A percentile compares a stretch with the other conserved stretches of the same genome.
phyloP scores from a whole-genome alignment of 1,140 invertebrate species.

The Drosophila obscura region DNA sequence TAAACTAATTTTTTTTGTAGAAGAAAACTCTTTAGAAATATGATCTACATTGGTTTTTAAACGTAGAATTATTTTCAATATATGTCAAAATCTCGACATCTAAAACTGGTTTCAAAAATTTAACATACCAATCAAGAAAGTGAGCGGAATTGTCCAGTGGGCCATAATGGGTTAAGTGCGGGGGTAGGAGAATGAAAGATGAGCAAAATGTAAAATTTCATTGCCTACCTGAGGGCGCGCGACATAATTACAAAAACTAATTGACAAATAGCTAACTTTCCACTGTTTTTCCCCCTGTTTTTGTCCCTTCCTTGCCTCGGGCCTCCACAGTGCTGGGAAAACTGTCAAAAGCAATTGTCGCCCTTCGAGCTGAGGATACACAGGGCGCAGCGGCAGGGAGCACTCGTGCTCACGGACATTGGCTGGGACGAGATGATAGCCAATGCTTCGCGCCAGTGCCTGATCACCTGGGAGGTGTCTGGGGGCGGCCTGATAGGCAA shows the following conservation, averaged over 20 bases:
- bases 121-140: background rate
- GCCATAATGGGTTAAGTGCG: conserved; percentile 32
- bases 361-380: conserved; percentile 64
- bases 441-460: conserved; percentile 87
- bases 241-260: conserved; percentile 48
- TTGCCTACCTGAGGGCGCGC: conserved; percentile 41
- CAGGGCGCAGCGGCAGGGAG: conserved; percentile 74
- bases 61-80: too few species aligned
- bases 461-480: conserved; percentile 93
- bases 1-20: too few species aligned
- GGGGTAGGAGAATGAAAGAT: conserved; percentile 26
- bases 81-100: background rate
- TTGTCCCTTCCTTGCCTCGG: conserved; percentile 6
- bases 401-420: conserved; percentile 90
- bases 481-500: conserved; percentile 92
- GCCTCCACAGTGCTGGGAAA: conserved; percentile 71
- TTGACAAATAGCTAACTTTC: conserved; percentile 48
- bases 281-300: background rate
- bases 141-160: conserved; percentile 25
- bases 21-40: too few species aligned
- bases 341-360: conserved; percentile 60
- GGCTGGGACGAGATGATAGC: conserved; percentile 88
- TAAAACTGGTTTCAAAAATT: background rate
- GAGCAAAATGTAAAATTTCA: conserved; percentile 24
- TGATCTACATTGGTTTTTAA: too few species aligned